A percentile compares a stretch with the other conserved stretches of the same genome.
These are phyloP conservation scores for Hesperia comma DNA, from an alignment of 2,888 invertebrate species.

Conservation along the genomic window DNA sequence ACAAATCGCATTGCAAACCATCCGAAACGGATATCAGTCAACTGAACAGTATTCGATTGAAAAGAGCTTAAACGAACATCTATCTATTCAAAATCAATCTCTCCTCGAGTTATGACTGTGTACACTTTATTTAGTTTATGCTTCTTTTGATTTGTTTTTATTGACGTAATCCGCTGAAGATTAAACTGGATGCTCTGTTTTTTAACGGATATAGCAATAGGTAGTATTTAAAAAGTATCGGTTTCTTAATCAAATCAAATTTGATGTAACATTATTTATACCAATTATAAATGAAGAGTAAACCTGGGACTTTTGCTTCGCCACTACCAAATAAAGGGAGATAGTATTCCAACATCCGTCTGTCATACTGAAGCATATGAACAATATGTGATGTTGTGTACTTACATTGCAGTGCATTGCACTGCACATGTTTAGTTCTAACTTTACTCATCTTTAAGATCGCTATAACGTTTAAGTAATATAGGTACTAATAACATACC, in stretches of 20 bases:
- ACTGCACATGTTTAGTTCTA: too few relatives aligned
- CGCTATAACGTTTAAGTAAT: too few relatives aligned
- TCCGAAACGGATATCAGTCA: not conserved
- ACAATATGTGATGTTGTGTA: too few relatives aligned
- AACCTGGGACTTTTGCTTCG: too few relatives aligned
- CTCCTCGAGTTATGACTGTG: not conserved
- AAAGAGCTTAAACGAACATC: constrained; percentile 7
- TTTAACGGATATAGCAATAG: not conserved
- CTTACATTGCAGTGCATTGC: too few relatives aligned
- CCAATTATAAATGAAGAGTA: too few relatives aligned
- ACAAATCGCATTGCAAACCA: not conserved
- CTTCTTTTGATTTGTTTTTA: constrained; percentile 7
- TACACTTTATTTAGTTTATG: not conserved
- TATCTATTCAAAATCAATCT: constrained; percentile 7
- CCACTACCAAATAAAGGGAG: too few relatives aligned
- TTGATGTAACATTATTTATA: too few relatives aligned
- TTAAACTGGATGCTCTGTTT: not conserved
- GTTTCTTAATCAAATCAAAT: too few relatives aligned
- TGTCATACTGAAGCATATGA: too few relatives aligned
- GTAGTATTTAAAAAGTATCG: not conserved
- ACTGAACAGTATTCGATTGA: constrained; percentile 1
- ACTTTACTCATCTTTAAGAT: too few relatives aligned
- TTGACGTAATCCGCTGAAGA: not conserved
- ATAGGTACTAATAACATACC: not conserved
- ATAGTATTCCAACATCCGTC: too few relatives aligned